phyloP scores from a whole-genome alignment of 2,888 invertebrate species.

The Mythimna albipuncta region DNA sequence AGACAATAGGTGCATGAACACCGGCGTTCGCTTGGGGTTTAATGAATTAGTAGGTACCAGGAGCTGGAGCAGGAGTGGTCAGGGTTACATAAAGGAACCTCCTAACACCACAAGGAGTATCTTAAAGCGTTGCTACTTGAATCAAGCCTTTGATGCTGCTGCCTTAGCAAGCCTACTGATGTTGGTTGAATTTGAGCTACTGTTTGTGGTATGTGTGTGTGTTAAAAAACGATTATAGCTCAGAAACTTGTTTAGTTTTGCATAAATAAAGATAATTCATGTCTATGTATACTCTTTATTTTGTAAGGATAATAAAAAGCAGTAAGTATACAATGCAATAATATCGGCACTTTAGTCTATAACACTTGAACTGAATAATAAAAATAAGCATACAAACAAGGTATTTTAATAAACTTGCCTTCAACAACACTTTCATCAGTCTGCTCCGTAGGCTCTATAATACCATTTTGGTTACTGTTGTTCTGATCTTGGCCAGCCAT shows the following conservation, averaged over 20 bases:
- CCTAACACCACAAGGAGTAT: not conserved
- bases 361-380: not conserved
- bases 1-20: no score
- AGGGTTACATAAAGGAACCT: not conserved
- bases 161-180: not conserved
- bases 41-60: no score
- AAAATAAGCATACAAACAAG: not conserved
- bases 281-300: not conserved
- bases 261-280: not conserved
- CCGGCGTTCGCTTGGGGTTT: no score
- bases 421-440: slow-evolving; percentile 57
- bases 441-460: slow-evolving; percentile 53
- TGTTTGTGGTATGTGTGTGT: not conserved
- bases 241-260: not conserved
- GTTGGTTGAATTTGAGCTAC: not conserved
- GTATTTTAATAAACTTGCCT: slow-evolving; percentile 45
- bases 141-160: not conserved
- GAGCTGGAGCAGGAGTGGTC: not conserved
- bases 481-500: slow-evolving; percentile 67
- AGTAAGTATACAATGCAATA: no score
- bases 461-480: slow-evolving; percentile 57
- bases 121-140: not conserved
- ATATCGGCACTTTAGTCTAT: no score
- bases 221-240: not conserved
- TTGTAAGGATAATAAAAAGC: no score